Evolutionary conservation across 37 sponge, comb jelly and placozoan genomes (phyloP).

Genomic region (Cladorhizidae sp.): DNA sequence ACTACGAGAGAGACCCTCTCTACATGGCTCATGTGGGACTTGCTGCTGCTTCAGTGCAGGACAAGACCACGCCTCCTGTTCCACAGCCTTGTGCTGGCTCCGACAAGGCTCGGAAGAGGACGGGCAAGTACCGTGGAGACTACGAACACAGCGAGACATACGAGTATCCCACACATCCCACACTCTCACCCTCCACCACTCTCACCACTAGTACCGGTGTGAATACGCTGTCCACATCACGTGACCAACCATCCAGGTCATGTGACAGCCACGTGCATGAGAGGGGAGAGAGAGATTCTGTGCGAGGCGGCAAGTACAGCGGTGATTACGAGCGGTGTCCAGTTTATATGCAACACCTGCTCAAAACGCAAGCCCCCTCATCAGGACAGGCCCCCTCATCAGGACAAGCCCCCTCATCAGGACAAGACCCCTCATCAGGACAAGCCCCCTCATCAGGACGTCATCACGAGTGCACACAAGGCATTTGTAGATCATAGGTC

Average conservation of each 20-base stretch:
- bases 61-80: neutral
- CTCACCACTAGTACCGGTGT: too few relatives aligned
- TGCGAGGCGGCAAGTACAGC: conserved; percentile 9
- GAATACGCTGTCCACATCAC: too few relatives aligned
- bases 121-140: conserved; percentile 42
- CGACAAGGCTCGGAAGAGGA: neutral
- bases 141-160: conserved; percentile 36
- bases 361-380: neutral
- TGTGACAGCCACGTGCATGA: neutral
- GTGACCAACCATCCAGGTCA: too few relatives aligned
- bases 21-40: conserved; percentile 12
- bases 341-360: conserved; percentile 7
- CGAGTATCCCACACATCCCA: conserved; percentile 7
- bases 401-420: too few relatives aligned
- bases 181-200: too few relatives aligned
- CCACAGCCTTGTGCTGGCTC: neutral
- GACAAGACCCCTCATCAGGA: too few relatives aligned
- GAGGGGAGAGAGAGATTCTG: neutral
- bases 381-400: too few relatives aligned
- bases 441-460: too few relatives aligned
- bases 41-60: neutral
- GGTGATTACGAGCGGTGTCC: conserved; percentile 42
- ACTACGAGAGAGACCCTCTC: conserved; percentile 59
- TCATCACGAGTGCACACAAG: too few relatives aligned
- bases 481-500: too few relatives aligned